Evolutionary conservation across 2,888 invertebrate species (phyloP).

Genomic region (Tenthredo livida): DNA sequence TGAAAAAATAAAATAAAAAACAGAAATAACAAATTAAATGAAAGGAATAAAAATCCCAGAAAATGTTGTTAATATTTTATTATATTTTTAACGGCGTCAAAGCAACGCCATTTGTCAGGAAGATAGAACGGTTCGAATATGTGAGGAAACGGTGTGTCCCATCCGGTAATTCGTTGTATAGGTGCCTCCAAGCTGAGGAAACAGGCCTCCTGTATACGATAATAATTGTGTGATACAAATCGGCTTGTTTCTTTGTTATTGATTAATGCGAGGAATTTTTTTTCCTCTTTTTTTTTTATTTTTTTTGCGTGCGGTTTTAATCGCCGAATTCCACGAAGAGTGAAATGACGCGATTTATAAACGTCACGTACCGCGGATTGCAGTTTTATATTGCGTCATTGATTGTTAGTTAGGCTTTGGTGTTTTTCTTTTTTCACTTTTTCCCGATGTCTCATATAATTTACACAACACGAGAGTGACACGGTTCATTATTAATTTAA

Average conservation of each 20-base stretch:
- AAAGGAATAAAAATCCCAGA: not conserved
- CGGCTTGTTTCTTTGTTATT: not conserved
- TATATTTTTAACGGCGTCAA: slow-evolving; percentile 88
- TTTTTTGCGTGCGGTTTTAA: no score
- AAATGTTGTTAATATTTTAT: slow-evolving; percentile 88
- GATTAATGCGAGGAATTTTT: not conserved
- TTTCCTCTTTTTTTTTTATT: not conserved
- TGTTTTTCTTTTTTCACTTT: not conserved
- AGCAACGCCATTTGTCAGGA: slow-evolving; percentile 95
- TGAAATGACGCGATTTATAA: not conserved
- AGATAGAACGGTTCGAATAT: slow-evolving; percentile 97
- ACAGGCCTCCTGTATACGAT: slow-evolving; percentile 89
- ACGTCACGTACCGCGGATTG: not conserved
- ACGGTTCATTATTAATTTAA: not conserved
- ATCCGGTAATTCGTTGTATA: slow-evolving; percentile 92
- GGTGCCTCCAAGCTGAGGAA: slow-evolving; percentile 98
- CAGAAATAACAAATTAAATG: not conserved
- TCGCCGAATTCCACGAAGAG: not conserved
- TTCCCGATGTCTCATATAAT: not conserved
- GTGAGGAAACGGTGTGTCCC: slow-evolving; percentile 99
- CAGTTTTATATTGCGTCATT: not conserved
- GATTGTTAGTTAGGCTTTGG: not conserved
- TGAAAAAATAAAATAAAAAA: not conserved
- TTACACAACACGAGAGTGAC: not conserved
- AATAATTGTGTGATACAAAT: slow-evolving; percentile 33